Evolutionary conservation across 2,113 vertebrate genomes (phyloP).

Genomic region (Ctenodactylus gundi): DNA sequence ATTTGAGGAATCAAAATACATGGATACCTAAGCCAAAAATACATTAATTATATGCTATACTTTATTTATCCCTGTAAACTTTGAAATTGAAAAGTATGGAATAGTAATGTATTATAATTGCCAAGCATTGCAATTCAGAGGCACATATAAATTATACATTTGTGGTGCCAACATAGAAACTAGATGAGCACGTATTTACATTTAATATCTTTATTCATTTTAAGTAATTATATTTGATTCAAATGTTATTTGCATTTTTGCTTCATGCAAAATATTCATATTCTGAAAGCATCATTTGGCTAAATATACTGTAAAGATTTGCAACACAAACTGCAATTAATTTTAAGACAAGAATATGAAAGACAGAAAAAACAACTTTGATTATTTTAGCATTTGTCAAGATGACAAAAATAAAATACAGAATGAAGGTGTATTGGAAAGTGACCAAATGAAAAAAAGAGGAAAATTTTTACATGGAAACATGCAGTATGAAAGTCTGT

Average conservation of each 20-base stretch:
- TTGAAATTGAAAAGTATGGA: conserved; percentile 15
- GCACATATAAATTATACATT: conserved; percentile 69
- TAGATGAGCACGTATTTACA: conserved; percentile 70
- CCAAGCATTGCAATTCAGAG: conserved; percentile 67
- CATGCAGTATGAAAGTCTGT: too few species aligned
- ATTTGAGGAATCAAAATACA: not conserved
- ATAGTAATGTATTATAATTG: conserved; percentile 46
- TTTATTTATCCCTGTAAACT: conserved; percentile 15
- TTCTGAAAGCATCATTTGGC: conserved; percentile 46
- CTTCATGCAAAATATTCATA: conserved; percentile 61
- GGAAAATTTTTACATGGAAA: too few species aligned
- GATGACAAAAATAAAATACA: conserved; percentile 62
- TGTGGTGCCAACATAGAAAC: conserved; percentile 65
- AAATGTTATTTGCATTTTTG: conserved; percentile 72
- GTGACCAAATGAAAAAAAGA: conserved; percentile 49
- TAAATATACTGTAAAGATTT: conserved; percentile 57
- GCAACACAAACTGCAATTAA: conserved; percentile 40
- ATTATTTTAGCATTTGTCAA: conserved; percentile 72
- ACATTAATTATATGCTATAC: not conserved
- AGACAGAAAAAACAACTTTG: conserved; percentile 11
- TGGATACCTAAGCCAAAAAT: not conserved
- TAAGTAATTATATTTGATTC: conserved; percentile 72
- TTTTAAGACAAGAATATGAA: conserved; percentile 65
- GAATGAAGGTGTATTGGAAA: conserved; percentile 65
- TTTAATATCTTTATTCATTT: conserved; percentile 59